Base-by-base conservation (phyloP, 2,113 vertebrate genomes). In the Myiozetetes cayanensis region DNA sequence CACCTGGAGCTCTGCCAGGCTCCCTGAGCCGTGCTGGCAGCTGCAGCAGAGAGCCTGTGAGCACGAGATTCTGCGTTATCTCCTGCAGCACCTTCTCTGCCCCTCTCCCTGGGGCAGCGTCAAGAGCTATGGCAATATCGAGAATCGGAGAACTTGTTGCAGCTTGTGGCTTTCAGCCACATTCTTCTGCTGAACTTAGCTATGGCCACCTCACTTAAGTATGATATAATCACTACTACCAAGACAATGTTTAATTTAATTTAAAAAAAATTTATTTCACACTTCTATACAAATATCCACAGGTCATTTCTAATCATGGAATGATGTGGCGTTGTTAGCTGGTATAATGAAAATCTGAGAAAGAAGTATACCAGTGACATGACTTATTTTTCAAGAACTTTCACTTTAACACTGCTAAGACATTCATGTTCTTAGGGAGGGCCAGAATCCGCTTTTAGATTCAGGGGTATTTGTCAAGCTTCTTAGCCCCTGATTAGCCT, bases 211-310 rank as follows among this genome's bases (percentile, higher is more conserved):
- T 93, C 59, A 9, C 25, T 21, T 49, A 82, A 52, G 30, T 56
- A 50, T 13, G 9, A 1, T 33, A 83, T 87, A 68, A 92, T 31
- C 33, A 93, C 59, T 25, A 67, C n/a, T 74, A 91, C 62, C 53
- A 95, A 94, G 91, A 81, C 47, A 87, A 58, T 62, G 73, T 58
- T 96, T 98, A 96, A 96, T 58, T 96, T 98, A 96, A 96, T 96
- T 44, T 25, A 0, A 65, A 89, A 94, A 97, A 97, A 95, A 28
- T 98, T 98, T 98, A 98, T 98, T 98, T 98, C 97, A 98, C 94
- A 97, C 95, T 96, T 98, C 96, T 97, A 89, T 98, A 98, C 98
- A 98, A 97, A 98, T 97, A 98, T 98, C 98, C 98, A 98, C 98
- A 98, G 98, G 97, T 97, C 95, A 95, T 96, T 97, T 97, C 96